Evolutionary conservation across 2,113 vertebrate genomes (phyloP).

Genomic region (Theristicus caerulescens): DNA sequence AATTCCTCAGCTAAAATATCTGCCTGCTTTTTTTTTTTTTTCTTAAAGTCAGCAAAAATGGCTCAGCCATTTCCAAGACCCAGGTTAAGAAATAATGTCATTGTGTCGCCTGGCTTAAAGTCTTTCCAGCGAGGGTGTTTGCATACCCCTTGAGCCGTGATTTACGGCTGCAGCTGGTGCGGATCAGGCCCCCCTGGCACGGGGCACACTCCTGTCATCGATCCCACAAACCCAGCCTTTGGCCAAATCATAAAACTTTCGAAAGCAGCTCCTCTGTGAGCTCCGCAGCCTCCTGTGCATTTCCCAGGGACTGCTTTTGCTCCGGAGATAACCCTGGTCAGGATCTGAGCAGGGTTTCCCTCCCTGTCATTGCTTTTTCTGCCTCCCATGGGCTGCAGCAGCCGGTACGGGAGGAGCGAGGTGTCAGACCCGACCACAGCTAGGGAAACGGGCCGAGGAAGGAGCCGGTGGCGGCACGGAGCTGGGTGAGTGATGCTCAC

Average conservation of each 20-base stretch:
- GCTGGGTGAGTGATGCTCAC: neutral
- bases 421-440: fast-evolving
- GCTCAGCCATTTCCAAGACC: neutral
- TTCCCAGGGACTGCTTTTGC: neutral
- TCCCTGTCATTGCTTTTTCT: neutral
- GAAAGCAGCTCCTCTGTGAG: neutral
- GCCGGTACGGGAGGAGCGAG: fast-evolving
- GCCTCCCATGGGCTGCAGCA: neutral
- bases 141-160: neutral
- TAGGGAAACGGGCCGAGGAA: neutral
- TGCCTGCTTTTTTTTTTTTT: neutral
- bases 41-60: neutral
- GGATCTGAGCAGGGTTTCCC: neutral
- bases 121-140: neutral
- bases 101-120: neutral
- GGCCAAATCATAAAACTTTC: neutral
- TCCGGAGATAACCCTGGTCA: fast-evolving
- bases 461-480: neutral
- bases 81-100: neutral
- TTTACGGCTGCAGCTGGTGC: neutral
- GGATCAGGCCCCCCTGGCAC: neutral
- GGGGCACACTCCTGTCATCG: neutral
- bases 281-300: fast-evolving
- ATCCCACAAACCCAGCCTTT: slow-evolving; percentile 8
- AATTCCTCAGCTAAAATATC: neutral